These are phyloP conservation scores for Abramis brama DNA, from an alignment of 2,113 vertebrate genomes.

Conservation along the genomic window DNA sequence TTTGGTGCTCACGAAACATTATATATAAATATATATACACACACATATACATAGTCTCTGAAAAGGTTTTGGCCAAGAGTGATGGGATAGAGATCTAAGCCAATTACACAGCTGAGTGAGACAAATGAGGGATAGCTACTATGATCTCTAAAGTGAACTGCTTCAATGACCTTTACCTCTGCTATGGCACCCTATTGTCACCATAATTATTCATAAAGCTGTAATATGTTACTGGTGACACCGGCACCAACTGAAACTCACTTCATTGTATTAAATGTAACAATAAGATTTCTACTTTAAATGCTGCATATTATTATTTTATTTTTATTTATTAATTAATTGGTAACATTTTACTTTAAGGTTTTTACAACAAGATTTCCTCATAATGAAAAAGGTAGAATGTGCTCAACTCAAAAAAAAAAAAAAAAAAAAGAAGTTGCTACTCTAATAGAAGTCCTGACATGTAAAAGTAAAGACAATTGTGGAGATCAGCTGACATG, in stretches of 20 bases:
- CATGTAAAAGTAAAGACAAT: background rate
- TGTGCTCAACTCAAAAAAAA: background rate
- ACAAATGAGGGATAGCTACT: background rate
- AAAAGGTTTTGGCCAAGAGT: background rate
- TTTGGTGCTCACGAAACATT: too few relatives aligned
- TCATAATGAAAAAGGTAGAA: background rate
- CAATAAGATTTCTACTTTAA: too few relatives aligned
- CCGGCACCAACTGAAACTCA: too few relatives aligned
- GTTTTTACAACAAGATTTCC: too few relatives aligned
- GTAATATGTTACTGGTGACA: background rate
- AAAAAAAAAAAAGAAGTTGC: background rate
- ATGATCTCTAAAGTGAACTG: background rate
- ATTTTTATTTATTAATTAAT: too few relatives aligned
- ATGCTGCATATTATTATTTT: too few relatives aligned
- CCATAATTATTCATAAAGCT: background rate
- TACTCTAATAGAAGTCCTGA: background rate
- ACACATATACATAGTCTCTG: background rate
- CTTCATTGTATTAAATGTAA: too few relatives aligned
- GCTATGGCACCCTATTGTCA: background rate
- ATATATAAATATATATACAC: too few relatives aligned
- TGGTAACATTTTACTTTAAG: too few relatives aligned
- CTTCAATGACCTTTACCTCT: background rate
- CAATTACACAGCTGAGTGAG: background rate
- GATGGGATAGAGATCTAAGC: background rate
- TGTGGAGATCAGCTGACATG: background rate